These are phyloP conservation scores for Neopipo cinnamomea DNA, from an alignment of 2,113 vertebrate genomes.

Conservation along the genomic window DNA sequence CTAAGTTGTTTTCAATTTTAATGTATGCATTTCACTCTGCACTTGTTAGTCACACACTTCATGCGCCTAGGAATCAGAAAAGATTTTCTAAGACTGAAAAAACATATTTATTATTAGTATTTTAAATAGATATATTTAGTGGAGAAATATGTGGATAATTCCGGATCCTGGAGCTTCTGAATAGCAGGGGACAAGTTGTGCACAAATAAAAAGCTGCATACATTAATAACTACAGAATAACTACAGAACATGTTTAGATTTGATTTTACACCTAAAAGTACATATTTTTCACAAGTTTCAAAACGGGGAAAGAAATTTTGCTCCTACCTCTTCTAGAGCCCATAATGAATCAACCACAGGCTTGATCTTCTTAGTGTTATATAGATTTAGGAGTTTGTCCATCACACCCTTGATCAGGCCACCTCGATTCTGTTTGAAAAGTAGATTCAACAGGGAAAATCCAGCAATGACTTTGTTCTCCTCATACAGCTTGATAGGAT, in stretches of 20 bases:
- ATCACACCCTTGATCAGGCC: slow-evolving; percentile 82
- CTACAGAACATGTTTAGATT: neutral
- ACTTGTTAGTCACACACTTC: neutral
- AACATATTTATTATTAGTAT: neutral
- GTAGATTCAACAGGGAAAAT: slow-evolving; percentile 94
- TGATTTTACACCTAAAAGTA: neutral
- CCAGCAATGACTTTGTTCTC: slow-evolving; percentile 98
- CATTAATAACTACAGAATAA: neutral
- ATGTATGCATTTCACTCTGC: neutral
- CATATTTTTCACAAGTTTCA: neutral
- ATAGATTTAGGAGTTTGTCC: slow-evolving; percentile 88
- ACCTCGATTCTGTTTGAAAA: slow-evolving; percentile 91
- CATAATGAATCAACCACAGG: slow-evolving; percentile 95
- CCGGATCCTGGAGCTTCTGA: neutral
- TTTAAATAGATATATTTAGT: neutral
- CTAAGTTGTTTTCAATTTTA: neutral
- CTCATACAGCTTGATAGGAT: slow-evolving; percentile 97
- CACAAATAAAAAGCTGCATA: neutral
- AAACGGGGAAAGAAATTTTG: neutral
- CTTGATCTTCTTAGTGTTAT: slow-evolving; percentile 90
- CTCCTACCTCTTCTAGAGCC: slow-evolving; percentile 96
- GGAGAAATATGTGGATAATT: neutral
- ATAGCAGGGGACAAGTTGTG: neutral
- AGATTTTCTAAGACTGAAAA: neutral
- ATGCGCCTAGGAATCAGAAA: neutral